phyloP scores from a whole-genome alignment of 2,113 vertebrate species.

The Pituophis catenifer region DNA sequence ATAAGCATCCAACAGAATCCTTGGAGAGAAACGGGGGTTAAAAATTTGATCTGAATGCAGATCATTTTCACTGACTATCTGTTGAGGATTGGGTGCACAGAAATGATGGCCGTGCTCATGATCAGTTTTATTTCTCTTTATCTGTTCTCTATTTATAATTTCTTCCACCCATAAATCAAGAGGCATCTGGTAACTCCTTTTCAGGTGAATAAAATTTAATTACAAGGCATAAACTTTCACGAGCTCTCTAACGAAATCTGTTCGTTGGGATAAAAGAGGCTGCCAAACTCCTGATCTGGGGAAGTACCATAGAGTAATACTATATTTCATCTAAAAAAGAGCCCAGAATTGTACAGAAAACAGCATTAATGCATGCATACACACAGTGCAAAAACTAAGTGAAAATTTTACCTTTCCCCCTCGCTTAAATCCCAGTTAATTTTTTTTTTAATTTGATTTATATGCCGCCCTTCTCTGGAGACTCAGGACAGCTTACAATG shows the following conservation, averaged over 20 bases:
- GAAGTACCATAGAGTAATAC: neutral
- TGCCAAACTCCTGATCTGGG: neutral
- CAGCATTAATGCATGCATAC: neutral
- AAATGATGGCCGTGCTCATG: neutral
- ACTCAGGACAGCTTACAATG: too few species aligned
- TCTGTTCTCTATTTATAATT: neutral
- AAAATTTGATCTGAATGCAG: neutral
- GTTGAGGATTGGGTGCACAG: too few species aligned
- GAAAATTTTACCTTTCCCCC: neutral
- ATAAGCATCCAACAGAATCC: neutral
- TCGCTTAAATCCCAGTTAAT: neutral
- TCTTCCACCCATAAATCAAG: neutral
- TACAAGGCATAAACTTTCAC: neutral
- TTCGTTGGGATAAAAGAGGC: neutral
- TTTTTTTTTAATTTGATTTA: too few species aligned
- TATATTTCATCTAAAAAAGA: neutral
- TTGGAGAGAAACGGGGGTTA: neutral
- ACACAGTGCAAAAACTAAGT: neutral
- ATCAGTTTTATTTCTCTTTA: neutral
- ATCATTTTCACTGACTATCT: neutral
- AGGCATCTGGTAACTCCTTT: neutral
- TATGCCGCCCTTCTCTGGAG: too few species aligned
- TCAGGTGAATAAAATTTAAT: neutral
- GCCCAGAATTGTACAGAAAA: neutral
- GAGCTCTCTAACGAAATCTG: neutral